Evolutionary conservation across 1,140 invertebrate genomes (phyloP), one percentile per base, ranked within the genome.

Genomic region (Drosophila pachea): DNA sequence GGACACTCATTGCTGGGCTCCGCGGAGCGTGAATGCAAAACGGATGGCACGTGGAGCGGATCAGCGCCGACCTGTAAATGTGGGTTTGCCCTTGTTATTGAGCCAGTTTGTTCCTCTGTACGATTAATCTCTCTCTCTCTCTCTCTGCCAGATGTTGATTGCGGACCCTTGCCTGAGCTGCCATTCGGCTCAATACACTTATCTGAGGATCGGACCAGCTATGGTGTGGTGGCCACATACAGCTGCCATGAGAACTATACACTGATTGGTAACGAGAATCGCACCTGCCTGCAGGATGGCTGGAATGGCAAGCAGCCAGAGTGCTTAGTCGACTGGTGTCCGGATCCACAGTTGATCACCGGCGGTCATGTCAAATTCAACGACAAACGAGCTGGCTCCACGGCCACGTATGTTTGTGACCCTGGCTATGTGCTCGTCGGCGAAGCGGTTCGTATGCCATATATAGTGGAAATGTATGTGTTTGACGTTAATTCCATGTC

Each of bases 251-350:
- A 94, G 74, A 97, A 98, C 87, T 96, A 96, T 88, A 97, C 95
- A 0, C 89, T 97, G 0, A 93, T 95, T 12, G 95, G 96, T 2
- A 92, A 94, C 29, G 91, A 92, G 31, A 92, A 92, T 74, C 90
- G 97, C n/a, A 91, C 90, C 16, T 99, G 97, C 88, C 91, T 91
- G 0, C 93, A 95, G 40, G 92, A 94, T 49, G 96, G 95, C 29
- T 99, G 97, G 97, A 93, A 92, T 54, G 94, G 94, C 5, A 92
- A 94, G 69, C 91, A 93, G 31, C 95, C 95, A 0, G 92, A 94
- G 76, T 97, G 96, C 88, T 90, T 96, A 22, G 95, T 95, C 69
- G 94, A 96, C 79, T 96, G 95, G 94, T 97, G 96, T 87, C 94
- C 95, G 0, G 94, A 95, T 60, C 95, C 95, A 4, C 94, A 93